phyloP scores from a whole-genome alignment of 2,888 invertebrate species.

The Noctuana brunneofusca region DNA sequence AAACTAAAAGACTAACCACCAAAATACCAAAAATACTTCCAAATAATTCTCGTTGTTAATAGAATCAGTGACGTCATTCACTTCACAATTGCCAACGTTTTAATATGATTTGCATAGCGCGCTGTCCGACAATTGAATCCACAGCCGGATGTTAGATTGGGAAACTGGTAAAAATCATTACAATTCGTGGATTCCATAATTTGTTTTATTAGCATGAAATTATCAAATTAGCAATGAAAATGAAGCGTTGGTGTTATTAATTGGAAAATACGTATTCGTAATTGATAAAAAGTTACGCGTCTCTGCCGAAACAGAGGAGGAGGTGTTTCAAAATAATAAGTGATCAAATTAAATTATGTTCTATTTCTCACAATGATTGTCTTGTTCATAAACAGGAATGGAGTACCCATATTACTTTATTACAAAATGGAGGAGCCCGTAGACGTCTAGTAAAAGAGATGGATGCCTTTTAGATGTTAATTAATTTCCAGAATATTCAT shows the following conservation, averaged over 20 bases:
- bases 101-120: conserved; percentile 27
- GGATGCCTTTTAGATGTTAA: no score
- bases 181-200: conserved; percentile 13
- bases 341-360: no score
- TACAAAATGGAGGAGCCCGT: no score
- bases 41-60: not conserved
- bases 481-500: no score
- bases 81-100: not conserved
- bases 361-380: no score
- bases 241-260: conserved; percentile 1
- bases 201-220: conserved; percentile 14
- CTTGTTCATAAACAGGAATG: no score
- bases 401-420: no score
- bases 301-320: no score
- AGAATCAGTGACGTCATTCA: not conserved
- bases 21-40: not conserved
- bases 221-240: conserved; percentile 2
- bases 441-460: no score
- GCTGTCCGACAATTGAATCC: conserved; percentile 10
- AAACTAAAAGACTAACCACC: not conserved
- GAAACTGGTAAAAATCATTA: conserved; percentile 9
- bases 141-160: not conserved
- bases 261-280: not conserved
- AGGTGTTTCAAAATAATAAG: no score
- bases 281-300: not conserved